Evolutionary conservation across 2,113 vertebrate species (phyloP), one percentile per base, ranked within the genome.

Genomic region (Lampris megalopsis): DNA sequence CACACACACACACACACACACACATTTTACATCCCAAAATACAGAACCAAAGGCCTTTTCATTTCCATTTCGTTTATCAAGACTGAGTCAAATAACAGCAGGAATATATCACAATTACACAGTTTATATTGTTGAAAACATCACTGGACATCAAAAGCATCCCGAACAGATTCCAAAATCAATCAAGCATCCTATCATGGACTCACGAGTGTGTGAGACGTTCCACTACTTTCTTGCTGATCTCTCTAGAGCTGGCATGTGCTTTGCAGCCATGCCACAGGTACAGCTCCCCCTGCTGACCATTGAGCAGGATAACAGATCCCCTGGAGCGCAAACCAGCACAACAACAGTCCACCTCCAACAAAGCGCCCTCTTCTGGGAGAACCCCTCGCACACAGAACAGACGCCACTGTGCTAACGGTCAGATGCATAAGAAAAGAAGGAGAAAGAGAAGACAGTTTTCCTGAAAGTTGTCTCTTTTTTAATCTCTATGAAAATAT

Each of bases 201-300:
- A 69, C 93, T 92, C 78, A 95, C 95, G n/a, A 81, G 24, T 92
- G 77, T 54, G 76, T 85, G 57, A 95, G 89, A 35, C 58, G 73
- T 71, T 95, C 92, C 57, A 81, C 90, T 0, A 88, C 82, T 64
- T 82, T 92, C 69, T 77, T 93, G 82, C 88, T 60, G 10, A 94
- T 94, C 73, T 94, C 93, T 42, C 87, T 91, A 53, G 71, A 78
- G 80, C 82, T 83, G 47, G 72, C 64, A 2, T 91, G 90, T 75
- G 89, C 82, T 74, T 95, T 95, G 56, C 93, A 94, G 54, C 95
- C 95, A 1, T 82, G 89, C 94, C 95, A 95, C 60, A 95, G 91
- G 58, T 86, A 94, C 9, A 94, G 83, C 62, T 11, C 81, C 71
- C 85, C 91, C 91, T 92, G 91, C 80, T 93, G 91, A 80, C 86